Conservation (phyloP, 2,888 invertebrate genomes). For the Globia sparganii region DNA sequence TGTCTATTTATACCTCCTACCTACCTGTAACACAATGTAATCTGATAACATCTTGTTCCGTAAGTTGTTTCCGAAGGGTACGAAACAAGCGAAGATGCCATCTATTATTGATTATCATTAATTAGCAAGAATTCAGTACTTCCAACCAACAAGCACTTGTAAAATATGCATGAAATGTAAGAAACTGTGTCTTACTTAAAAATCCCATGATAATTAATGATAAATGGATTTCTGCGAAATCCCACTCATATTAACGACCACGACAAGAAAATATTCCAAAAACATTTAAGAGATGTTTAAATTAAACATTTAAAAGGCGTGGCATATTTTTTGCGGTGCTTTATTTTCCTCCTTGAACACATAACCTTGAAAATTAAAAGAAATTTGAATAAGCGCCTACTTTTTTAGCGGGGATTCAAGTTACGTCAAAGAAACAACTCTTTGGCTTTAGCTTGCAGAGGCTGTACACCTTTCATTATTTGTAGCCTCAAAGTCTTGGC, state of each 20-base stretch:
- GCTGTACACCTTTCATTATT: conserved; percentile 61
- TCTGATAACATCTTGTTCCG: conserved; percentile 30
- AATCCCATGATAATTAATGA: conserved; percentile 27
- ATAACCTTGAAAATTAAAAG: conserved; percentile 50
- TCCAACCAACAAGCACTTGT: conserved; percentile 7
- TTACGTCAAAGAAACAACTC: conserved; percentile 61
- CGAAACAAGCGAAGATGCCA: background rate
- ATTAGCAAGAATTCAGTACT: conserved; percentile 8
- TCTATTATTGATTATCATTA: background rate
- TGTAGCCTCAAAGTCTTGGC: conserved; percentile 54
- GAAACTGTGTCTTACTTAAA: conserved; percentile 6
- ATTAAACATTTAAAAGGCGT: conserved; percentile 48
- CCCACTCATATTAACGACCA: conserved; percentile 48
- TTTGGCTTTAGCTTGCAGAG: conserved; percentile 46
- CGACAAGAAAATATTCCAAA: conserved; percentile 31
- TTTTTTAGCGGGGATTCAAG: conserved; percentile 51
- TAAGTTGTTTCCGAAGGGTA: conserved; percentile 11
- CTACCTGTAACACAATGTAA: background rate
- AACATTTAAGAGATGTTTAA: conserved; percentile 48
- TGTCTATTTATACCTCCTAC: background rate
- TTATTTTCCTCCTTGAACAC: conserved; percentile 40
- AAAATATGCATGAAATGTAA: conserved; percentile 24
- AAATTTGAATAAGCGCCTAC: conserved; percentile 57
- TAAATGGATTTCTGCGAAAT: conserved; percentile 22
- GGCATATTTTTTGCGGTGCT: conserved; percentile 33